phyloP scores from a whole-genome alignment of 2,888 invertebrate genomes.

The Saturnia japonica region DNA sequence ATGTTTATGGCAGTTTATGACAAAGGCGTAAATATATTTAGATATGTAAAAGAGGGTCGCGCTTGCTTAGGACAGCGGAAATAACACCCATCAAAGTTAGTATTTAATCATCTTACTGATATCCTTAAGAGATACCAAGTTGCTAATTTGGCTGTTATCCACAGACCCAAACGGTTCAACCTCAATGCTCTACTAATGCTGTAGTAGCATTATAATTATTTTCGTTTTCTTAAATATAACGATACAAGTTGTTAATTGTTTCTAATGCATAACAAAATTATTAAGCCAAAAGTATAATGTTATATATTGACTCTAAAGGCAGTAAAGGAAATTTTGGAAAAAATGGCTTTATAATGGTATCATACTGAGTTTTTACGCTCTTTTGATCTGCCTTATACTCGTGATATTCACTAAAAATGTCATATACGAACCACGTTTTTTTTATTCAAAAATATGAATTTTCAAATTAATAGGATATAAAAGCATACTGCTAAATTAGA shows the following conservation, averaged over 20 bases:
- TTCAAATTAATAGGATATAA: too few species aligned
- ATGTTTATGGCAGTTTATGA: not conserved
- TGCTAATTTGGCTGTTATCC: slow-evolving; percentile 10
- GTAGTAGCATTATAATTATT: not conserved
- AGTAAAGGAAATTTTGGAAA: too few species aligned
- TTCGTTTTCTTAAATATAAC: not conserved
- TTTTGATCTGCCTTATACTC: too few species aligned
- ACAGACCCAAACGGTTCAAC: slow-evolving; percentile 11
- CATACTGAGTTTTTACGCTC: too few species aligned
- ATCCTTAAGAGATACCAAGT: slow-evolving; percentile 35
- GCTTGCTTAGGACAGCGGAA: slow-evolving; percentile 42
- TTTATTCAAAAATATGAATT: too few species aligned
- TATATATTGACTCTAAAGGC: too few species aligned
- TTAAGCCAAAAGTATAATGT: not conserved
- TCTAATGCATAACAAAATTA: not conserved
- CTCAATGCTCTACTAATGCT: not conserved
- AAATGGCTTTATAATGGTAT: too few species aligned
- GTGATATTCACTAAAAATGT: too few species aligned
- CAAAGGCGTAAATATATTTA: not conserved
- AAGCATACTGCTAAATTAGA: too few species aligned
- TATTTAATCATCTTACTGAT: slow-evolving; percentile 44
- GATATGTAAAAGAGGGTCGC: slow-evolving; percentile 29
- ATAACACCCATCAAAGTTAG: slow-evolving; percentile 43
- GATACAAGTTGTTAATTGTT: not conserved
- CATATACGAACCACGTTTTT: too few species aligned